phyloP scores from a whole-genome alignment of 1,140 invertebrate genomes.

The Drosophila jambulina region DNA sequence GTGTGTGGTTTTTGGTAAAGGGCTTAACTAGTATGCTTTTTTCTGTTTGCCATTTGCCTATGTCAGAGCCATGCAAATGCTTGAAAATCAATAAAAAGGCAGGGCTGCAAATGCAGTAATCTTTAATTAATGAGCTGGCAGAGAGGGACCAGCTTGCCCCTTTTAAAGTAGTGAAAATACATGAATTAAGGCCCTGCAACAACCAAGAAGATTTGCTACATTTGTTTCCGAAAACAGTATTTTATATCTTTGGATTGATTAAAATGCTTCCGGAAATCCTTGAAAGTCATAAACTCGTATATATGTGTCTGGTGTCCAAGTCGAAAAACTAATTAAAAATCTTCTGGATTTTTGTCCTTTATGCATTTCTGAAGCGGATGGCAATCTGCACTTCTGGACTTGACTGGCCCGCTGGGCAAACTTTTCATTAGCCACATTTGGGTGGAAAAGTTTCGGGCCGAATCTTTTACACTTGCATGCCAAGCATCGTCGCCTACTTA shows the following conservation, averaged over 20 bases:
- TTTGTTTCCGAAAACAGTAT: background rate
- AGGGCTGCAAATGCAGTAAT: background rate
- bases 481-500: conserved; percentile 72
- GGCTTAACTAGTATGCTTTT: conserved; percentile 2
- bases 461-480: conserved; percentile 77
- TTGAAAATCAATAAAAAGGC: conserved; percentile 7
- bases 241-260: conserved; percentile 15
- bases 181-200: background rate
- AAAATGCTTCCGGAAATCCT: conserved; percentile 3
- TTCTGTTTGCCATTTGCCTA: background rate
- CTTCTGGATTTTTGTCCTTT: conserved; percentile 47
- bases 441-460: conserved; percentile 46
- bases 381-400: conserved; percentile 30
- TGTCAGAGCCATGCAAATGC: conserved; percentile 13
- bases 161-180: background rate
- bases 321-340: conserved; percentile 58
- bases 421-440: conserved; percentile 68
- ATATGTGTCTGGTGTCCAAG: conserved; percentile 7
- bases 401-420: conserved; percentile 45
- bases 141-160: background rate
- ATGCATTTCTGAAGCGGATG: conserved; percentile 36
- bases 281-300: conserved; percentile 3
- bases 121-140: conserved; percentile 16
- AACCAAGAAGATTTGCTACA: background rate
- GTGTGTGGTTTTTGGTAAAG: background rate